phyloP scores from a whole-genome alignment of 2,797 vertebrate species.

The Ambastaia sidthimunki region DNA sequence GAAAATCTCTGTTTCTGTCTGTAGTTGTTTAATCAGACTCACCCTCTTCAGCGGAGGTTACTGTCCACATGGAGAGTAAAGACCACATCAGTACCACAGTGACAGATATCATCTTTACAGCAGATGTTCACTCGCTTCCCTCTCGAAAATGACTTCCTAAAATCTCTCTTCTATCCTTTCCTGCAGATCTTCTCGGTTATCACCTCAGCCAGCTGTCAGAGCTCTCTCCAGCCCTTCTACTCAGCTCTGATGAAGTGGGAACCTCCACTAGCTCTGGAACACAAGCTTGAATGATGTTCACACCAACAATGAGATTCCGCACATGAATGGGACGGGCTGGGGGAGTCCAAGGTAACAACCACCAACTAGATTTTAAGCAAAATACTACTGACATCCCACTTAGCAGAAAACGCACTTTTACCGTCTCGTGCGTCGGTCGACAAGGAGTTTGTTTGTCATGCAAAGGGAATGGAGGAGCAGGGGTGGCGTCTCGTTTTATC shows the following conservation, averaged over 20 bases:
- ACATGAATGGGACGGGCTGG: constrained; percentile 71
- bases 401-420: constrained; percentile 73
- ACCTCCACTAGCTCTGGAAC: constrained; percentile 76
- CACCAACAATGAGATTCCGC: constrained; percentile 79
- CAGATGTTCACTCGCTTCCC: constrained; percentile 46
- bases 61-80: constrained; percentile 66
- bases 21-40: constrained; percentile 15
- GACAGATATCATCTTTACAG: constrained; percentile 71
- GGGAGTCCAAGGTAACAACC: constrained; percentile 75
- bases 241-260: constrained; percentile 73
- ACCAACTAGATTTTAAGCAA: constrained; percentile 54
- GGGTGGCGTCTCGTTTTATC: constrained; percentile 69
- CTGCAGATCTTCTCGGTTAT: constrained; percentile 62
- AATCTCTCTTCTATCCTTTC: constrained; percentile 51
- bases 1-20: not conserved
- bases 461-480: constrained; percentile 62
- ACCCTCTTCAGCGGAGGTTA: constrained; percentile 59
- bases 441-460: constrained; percentile 71
- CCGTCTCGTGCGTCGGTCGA: constrained; percentile 65
- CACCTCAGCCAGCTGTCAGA: constrained; percentile 65
- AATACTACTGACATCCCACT: constrained; percentile 70
- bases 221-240: constrained; percentile 63
- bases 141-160: constrained; percentile 47
- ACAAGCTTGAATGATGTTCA: constrained; percentile 76
- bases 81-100: constrained; percentile 66